Evolutionary conservation across 2,113 vertebrate species (phyloP).

Genomic region (Eulacestoma nigropectus): DNA sequence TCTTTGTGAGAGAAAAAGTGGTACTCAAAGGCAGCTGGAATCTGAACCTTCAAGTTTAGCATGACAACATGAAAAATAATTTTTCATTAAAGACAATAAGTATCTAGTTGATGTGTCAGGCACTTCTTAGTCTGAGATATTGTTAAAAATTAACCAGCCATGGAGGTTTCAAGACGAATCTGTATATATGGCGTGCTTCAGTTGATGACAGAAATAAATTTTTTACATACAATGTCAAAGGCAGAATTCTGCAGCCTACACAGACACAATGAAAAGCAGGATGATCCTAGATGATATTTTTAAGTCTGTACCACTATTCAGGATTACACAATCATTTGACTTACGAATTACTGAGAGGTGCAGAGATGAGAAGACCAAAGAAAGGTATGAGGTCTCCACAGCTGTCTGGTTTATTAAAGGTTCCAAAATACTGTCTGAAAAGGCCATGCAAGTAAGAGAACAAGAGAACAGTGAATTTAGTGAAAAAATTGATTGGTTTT

Average conservation of each 20-base stretch:
- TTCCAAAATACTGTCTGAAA: not conserved
- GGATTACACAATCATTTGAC: slow-evolving; percentile 63
- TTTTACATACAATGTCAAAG: slow-evolving; percentile 61
- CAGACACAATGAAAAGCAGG: slow-evolving; percentile 74
- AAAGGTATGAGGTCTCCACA: not conserved
- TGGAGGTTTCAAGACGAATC: not conserved
- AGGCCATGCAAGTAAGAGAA: not conserved
- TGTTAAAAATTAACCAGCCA: slow-evolving; percentile 11
- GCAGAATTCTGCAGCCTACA: slow-evolving; percentile 70
- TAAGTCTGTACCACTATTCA: slow-evolving; percentile 58
- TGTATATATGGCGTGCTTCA: slow-evolving; percentile 5
- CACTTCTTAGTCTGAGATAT: not conserved
- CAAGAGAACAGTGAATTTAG: not conserved
- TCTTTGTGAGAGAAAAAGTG: not conserved
- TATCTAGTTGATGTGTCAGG: not conserved
- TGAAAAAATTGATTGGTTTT: not conserved
- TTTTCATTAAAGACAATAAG: slow-evolving; percentile 11
- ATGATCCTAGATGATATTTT: slow-evolving; percentile 71
- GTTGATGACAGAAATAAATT: slow-evolving; percentile 64
- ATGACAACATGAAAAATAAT: not conserved
- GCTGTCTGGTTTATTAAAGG: not conserved
- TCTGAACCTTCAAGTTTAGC: not conserved
- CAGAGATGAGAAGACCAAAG: not conserved
- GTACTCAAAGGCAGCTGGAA: not conserved
- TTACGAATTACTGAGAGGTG: not conserved